These are phyloP conservation scores for Acanthis flammea DNA, from an alignment of 2,797 vertebrate genomes.

Conservation along the genomic window DNA sequence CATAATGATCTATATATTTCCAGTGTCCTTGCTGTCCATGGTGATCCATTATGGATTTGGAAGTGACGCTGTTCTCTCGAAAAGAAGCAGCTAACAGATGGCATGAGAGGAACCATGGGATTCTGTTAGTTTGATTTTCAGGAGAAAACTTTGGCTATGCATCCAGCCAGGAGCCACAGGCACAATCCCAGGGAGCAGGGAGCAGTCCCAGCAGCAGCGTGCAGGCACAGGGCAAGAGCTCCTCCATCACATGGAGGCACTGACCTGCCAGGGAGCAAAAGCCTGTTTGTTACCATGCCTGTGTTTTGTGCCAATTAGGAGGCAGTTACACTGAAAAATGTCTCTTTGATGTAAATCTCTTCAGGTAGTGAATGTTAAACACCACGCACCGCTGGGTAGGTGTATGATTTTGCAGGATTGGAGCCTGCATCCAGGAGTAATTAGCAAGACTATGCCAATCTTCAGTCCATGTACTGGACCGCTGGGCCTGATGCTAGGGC, in stretches of 20 bases:
- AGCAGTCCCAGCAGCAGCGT: neutral
- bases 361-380: conserved; percentile 63
- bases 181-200: neutral
- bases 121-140: neutral
- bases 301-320: conserved; percentile 56
- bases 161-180: conserved; percentile 15
- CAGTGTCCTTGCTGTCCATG: neutral
- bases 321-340: conserved; percentile 35
- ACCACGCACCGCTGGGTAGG: neutral
- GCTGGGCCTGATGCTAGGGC: neutral
- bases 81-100: neutral
- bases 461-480: neutral
- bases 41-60: neutral
- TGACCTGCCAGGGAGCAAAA: conserved; percentile 5
- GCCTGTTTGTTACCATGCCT: conserved; percentile 20
- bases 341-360: conserved; percentile 52
- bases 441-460: conserved; percentile 38
- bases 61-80: neutral
- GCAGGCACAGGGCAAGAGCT: neutral
- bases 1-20: neutral
- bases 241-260: neutral
- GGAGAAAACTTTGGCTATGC: neutral
- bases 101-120: neutral
- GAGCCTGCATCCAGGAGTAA: conserved; percentile 8
- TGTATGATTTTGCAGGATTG: conserved; percentile 20